Conservation (phyloP, 2,113 vertebrate genomes). For the Marmota flaviventris region DNA sequence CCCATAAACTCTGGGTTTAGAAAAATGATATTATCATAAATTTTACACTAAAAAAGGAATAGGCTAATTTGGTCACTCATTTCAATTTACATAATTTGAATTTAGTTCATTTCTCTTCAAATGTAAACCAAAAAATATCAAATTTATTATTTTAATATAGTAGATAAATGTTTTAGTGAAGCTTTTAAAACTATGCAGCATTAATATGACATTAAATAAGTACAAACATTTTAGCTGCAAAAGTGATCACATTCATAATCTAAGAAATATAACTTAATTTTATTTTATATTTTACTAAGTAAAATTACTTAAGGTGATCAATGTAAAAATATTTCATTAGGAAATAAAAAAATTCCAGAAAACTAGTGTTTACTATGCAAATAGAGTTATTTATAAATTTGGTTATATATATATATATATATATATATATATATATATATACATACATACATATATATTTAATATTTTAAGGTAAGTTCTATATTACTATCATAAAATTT, state of each 20-base stretch:
- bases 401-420: background rate
- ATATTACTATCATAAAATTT: background rate
- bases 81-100: background rate
- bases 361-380: background rate
- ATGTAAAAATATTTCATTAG: background rate
- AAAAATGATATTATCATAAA: slow-evolving; percentile 7
- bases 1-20: background rate
- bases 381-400: background rate
- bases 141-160: slow-evolving; percentile 14
- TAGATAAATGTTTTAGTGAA: background rate
- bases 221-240: background rate
- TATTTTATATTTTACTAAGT: background rate
- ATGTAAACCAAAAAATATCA: background rate
- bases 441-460: too few species aligned
- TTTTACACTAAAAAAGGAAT: background rate
- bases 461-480: slow-evolving; percentile 1
- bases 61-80: background rate
- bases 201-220: background rate
- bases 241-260: background rate
- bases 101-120: background rate
- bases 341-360: background rate
- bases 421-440: too few species aligned
- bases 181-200: background rate
- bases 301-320: background rate
- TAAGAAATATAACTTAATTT: background rate